phyloP scores from a whole-genome alignment of 2,888 invertebrate species.

The Drosophila mimetica region DNA sequence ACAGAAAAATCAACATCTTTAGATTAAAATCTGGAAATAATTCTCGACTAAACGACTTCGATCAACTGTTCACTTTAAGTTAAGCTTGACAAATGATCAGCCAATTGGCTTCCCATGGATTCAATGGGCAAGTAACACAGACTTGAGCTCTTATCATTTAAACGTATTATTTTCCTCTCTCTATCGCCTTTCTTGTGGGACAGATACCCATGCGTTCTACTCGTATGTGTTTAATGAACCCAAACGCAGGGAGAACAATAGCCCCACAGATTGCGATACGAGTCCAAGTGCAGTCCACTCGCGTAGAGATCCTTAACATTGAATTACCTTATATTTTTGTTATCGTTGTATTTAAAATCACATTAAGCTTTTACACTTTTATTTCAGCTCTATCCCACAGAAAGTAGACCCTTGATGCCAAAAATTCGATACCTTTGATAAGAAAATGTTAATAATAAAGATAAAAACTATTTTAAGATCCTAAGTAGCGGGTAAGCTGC shows the following conservation, averaged over 20 bases:
- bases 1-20: constrained; percentile 49
- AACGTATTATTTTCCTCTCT: constrained; percentile 21
- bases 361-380: not conserved
- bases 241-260: constrained; percentile 45
- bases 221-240: constrained; percentile 84
- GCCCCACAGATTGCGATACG: constrained; percentile 58
- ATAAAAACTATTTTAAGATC: no score
- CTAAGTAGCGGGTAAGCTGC: no score
- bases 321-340: constrained; percentile 26
- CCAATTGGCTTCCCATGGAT: constrained; percentile 51
- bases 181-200: constrained; percentile 29
- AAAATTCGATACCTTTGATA: no score
- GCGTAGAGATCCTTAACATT: constrained; percentile 68
- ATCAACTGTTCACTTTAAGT: constrained; percentile 50
- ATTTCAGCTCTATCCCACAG: no score
- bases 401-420: no score
- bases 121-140: constrained; percentile 36
- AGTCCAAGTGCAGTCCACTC: constrained; percentile 54
- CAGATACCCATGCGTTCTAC: constrained; percentile 77
- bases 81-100: constrained; percentile 60
- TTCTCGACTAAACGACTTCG: not conserved
- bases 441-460: no score
- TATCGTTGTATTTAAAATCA: constrained; percentile 35
- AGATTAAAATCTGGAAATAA: not conserved
- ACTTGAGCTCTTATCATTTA: constrained; percentile 42